Evolutionary conservation across 2,888 invertebrate genomes (phyloP).

Genomic region (Theretra japonica): DNA sequence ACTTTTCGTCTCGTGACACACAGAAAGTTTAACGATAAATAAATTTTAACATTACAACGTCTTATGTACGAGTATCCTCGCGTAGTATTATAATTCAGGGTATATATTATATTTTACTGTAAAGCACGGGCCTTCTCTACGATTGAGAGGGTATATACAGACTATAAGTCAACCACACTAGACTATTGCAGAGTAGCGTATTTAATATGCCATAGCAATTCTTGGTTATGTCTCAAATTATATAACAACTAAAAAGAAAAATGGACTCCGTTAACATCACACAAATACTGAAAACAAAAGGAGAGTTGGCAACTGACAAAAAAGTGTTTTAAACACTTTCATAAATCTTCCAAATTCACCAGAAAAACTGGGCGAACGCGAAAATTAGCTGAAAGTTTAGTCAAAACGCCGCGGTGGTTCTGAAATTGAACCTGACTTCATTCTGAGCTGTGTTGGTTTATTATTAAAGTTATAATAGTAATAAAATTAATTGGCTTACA

Average conservation of each 20-base stretch:
- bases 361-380: conserved; percentile 1
- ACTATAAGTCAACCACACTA: too few relatives aligned
- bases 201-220: too few relatives aligned
- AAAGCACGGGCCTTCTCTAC: too few relatives aligned
- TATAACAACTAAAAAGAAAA: background rate
- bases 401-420: conserved; percentile 43
- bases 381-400: conserved; percentile 44
- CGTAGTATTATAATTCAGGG: too few relatives aligned
- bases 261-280: background rate
- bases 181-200: too few relatives aligned
- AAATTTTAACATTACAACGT: background rate
- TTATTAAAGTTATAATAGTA: background rate
- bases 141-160: too few relatives aligned
- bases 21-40: background rate
- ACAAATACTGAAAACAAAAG: conserved; percentile 9
- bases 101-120: too few relatives aligned
- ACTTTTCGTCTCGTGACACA: background rate
- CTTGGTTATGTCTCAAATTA: too few relatives aligned
- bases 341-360: conserved; percentile 21
- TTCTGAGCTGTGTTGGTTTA: background rate
- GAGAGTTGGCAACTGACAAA: conserved; percentile 1
- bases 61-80: background rate
- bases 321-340: conserved; percentile 12
- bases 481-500: background rate
- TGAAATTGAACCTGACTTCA: conserved; percentile 34